Base-by-base conservation (phyloP, 2,888 invertebrate genomes). In the Pyrrhosoma nymphula region DNA sequence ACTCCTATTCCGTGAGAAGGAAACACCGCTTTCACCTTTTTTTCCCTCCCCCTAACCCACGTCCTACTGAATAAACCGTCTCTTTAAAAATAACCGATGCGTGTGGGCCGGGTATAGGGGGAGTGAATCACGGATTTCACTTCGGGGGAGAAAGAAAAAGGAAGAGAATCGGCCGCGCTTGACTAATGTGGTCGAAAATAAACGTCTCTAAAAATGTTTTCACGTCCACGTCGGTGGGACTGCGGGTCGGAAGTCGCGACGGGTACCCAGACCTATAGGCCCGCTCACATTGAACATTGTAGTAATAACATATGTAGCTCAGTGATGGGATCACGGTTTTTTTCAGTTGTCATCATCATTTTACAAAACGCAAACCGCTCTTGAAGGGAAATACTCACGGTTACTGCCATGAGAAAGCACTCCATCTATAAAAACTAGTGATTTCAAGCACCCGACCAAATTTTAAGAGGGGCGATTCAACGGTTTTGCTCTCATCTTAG, bases 71-170 rank as follows among this genome's bases (percentile, higher is more conserved):
- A 82, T 82, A 82, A 82, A 35, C 30, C 30, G 14, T n/a, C 16
- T 82, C 82, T 82, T 82, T 82, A 82, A 82, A 82, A 82, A 82
- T 82, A 82, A 82, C 82, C 82, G 82, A 82, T 82, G 82, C 35
- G 82, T 82, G 82, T 35, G 82, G 35, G 35, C 82, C 35, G 69
- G 47, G 47, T 12, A n/a, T 35, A 82, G 35, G 35, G 47, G 82
- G 35, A 82, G 82, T 82, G 82, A 82, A 82, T 35, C 82, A 82
- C 82, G 35, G 14, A 82, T 82, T 82, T 82, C 35, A 0, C 12
- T 35, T 35, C 16, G 82, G 60, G 60, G 2, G 60, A 60, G 60
- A 60, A 16, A 16, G 35, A 82, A 82, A 82, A 82, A 82, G 35
- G 26, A 82, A 82, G 35, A 35, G 35, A 82, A 30, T 82, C 82